phyloP scores from a whole-genome alignment of 2,797 vertebrate genomes.

The Amphiprion clarkii region DNA sequence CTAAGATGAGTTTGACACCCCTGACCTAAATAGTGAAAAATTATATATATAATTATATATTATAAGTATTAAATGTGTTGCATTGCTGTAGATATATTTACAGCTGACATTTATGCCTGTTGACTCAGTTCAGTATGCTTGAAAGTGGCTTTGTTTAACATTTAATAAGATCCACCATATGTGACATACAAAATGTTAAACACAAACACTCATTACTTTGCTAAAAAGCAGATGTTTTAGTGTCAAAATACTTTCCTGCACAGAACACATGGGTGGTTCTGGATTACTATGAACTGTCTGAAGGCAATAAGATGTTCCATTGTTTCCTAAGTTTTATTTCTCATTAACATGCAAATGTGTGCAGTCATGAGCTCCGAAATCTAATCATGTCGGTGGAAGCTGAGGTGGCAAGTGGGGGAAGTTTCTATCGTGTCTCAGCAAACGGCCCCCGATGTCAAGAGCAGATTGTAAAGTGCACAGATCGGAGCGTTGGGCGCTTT shows the following conservation, averaged over 20 bases:
- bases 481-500: neutral
- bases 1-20: too few species aligned
- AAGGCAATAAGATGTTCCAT: slow-evolving; percentile 8
- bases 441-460: slow-evolving; percentile 16
- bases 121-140: neutral
- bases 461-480: slow-evolving; percentile 1
- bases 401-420: neutral
- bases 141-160: neutral
- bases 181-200: slow-evolving; percentile 1
- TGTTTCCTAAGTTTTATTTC: slow-evolving; percentile 15
- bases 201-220: neutral
- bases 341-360: slow-evolving; percentile 56
- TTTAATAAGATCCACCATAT: neutral
- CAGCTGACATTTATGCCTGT: neutral
- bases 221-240: slow-evolving; percentile 2
- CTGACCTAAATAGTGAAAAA: too few species aligned
- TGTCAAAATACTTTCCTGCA: slow-evolving; percentile 9
- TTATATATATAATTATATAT: neutral
- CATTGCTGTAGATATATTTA: neutral
- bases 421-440: slow-evolving; percentile 33
- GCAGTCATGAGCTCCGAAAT: slow-evolving; percentile 38
- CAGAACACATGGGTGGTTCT: neutral
- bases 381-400: slow-evolving; percentile 39
- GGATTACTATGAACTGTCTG: slow-evolving; percentile 14
- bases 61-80: neutral